phyloP scores from a whole-genome alignment of 2,797 vertebrate genomes.

The Propithecus perrieri region DNA sequence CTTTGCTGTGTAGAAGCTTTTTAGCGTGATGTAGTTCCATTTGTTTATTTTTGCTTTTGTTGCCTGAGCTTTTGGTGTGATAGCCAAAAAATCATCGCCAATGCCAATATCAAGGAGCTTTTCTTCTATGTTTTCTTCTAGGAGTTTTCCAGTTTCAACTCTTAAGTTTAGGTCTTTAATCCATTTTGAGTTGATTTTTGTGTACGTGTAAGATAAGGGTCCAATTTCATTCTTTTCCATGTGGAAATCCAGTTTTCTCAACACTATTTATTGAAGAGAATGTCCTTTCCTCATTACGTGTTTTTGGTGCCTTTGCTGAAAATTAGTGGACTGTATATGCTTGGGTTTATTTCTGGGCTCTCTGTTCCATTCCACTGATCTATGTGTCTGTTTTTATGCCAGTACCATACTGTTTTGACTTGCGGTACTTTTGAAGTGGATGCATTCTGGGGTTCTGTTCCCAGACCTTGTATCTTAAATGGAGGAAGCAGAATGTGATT shows the following conservation, averaged over 20 bases:
- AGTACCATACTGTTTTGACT: constrained; percentile 8
- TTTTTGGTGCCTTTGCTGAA: neutral
- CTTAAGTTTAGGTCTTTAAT: neutral
- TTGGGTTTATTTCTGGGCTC: neutral
- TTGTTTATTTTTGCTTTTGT: constrained; percentile 4
- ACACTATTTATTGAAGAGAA: neutral
- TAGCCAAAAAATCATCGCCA: neutral
- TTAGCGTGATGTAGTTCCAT: neutral
- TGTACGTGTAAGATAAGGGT: neutral
- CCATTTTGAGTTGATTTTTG: neutral
- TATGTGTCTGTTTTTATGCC: constrained; percentile 19
- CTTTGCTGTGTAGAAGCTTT: neutral
- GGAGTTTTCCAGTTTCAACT: neutral
- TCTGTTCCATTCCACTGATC: neutral
- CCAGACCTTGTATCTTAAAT: neutral
- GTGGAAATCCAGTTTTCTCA: neutral
- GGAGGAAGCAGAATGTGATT: constrained; percentile 17
- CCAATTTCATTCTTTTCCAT: neutral
- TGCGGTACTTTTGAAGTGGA: constrained; percentile 41
- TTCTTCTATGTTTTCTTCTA: neutral
- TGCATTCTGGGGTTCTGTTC: neutral
- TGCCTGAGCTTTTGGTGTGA: neutral
- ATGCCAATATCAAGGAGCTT: neutral
- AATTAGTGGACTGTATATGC: neutral
- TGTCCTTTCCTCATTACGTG: neutral